Evolutionary conservation across 2,113 vertebrate genomes (phyloP), one percentile per base, ranked within the genome.

Genomic region (Chloropsis cyanopogon): DNA sequence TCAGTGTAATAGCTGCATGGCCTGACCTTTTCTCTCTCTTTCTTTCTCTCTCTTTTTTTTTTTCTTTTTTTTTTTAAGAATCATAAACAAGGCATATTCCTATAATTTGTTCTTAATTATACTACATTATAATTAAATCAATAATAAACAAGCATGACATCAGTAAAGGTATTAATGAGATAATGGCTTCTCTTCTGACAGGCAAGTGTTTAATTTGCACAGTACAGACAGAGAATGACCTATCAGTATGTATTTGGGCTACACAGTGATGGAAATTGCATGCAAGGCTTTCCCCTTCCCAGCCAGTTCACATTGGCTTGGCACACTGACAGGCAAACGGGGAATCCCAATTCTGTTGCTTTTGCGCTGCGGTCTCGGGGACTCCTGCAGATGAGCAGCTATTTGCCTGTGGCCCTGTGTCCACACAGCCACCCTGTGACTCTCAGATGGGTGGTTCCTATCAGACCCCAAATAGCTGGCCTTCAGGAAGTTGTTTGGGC

Each of bases 31-130:
- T 69, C 19, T 63, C 14, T 42, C 23, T 53, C 8, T 65, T 4
- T 16, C 4, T 41, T 4, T 56, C 7, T 68, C 7, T 46, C 2
- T 26, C 12, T 44, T 12, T 75, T 6, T 31, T 14, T 52, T 14
- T n/a, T 10, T 18, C 31, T 49, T 25, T 25, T 35, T 41, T 31
- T 59, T 46, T 22, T 41, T 2, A 49, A 73, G 72, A 91, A 92
- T 82, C 44, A 57, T 70, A 69, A 79, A 65, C 65, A 89, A 82
- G 25, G 3, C 37, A 41, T 49, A 79, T 96, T 95, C 89, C 93
- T 96, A 12, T 95, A 92, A 95, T 95, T 93, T 93, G 53, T 63
- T 23, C 37, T 70, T 96, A 89, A 87, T 97, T 92, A 95, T 86
- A 76, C 64, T 75, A 80, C 23, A 53, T 60, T 77, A 11, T 70